Evolutionary conservation across 2,113 vertebrate genomes (phyloP).

Genomic region (Numida meleagris): DNA sequence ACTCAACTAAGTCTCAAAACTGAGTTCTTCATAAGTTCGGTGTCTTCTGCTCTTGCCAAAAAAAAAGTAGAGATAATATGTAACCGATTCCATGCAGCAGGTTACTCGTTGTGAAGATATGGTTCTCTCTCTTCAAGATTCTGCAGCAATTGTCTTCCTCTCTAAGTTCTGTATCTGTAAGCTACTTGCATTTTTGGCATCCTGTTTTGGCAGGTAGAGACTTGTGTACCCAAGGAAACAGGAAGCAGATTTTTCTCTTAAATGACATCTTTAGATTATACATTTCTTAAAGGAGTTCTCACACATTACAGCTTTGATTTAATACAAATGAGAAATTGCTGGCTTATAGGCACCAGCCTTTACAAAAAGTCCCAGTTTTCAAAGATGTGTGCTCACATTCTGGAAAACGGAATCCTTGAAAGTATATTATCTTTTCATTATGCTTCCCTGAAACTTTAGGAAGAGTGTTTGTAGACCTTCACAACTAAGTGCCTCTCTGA

Average conservation of each 20-base stretch:
- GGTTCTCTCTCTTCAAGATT: neutral
- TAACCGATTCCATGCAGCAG: neutral
- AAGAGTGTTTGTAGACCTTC: neutral
- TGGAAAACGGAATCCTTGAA: neutral
- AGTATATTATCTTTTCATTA: neutral
- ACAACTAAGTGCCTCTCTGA: neutral
- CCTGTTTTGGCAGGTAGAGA: neutral
- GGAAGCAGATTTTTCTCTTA: neutral
- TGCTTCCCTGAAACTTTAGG: rapidly evolving
- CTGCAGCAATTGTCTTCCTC: neutral
- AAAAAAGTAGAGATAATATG: neutral
- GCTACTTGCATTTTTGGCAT: neutral
- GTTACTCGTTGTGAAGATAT: neutral
- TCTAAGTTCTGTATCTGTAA: neutral
- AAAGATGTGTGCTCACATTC: neutral
- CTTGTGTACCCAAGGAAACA: neutral
- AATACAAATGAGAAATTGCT: neutral
- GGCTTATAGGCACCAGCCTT: neutral
- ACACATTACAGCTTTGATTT: neutral
- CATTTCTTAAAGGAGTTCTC: neutral
- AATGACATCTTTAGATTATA: neutral
- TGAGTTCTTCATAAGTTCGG: neutral
- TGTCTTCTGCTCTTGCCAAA: neutral
- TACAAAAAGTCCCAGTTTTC: neutral
- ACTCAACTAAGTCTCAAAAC: neutral